Percentiles rank a stretch among this genome's conserved stretches.
These are phyloP conservation scores for Salpingus planirostris DNA, from an alignment of 2,888 invertebrate species.

Conservation along the genomic window DNA sequence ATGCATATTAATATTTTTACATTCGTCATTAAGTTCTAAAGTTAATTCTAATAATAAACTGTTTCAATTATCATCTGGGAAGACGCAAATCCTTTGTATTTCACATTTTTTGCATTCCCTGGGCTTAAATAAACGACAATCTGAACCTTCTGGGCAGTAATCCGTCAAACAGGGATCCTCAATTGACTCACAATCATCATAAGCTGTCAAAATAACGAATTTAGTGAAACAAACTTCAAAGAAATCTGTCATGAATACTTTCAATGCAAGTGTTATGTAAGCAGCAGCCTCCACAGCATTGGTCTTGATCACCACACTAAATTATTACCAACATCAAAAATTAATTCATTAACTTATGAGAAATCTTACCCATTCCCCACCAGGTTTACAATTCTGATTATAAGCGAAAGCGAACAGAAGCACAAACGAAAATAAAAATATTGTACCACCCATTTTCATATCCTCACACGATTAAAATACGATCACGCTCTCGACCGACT, in stretches of 20 bases:
- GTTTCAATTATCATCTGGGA: too few relatives aligned
- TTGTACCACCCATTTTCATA: too few relatives aligned
- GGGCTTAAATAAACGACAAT: slow-evolving; percentile 24
- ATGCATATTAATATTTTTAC: too few relatives aligned
- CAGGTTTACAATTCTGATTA: slow-evolving; percentile 23
- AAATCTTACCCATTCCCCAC: slow-evolving; percentile 22
- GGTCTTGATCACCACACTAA: slow-evolving; percentile 57
- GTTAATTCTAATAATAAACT: too few relatives aligned
- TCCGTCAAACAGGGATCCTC: slow-evolving; percentile 23
- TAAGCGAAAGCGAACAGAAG: too few relatives aligned
- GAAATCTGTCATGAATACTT: slow-evolving; percentile 40
- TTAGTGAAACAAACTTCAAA: neutral
- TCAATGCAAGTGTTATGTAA: slow-evolving; percentile 45
- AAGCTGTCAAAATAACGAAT: slow-evolving; percentile 23
- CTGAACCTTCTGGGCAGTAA: slow-evolving; percentile 26
- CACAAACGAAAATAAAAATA: slow-evolving; percentile 5
- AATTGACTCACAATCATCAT: slow-evolving; percentile 24
- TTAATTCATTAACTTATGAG: slow-evolving; percentile 6
- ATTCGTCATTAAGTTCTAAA: too few relatives aligned
- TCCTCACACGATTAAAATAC: too few relatives aligned
- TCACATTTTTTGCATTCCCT: slow-evolving; percentile 23
- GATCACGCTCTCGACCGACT: too few relatives aligned
- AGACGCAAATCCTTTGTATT: slow-evolving; percentile 18
- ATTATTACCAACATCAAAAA: slow-evolving; percentile 12
- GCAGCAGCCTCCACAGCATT: slow-evolving; percentile 55